These are phyloP conservation scores for Silvanus unidentatus DNA, from an alignment of 2,888 invertebrate genomes.

Conservation along the genomic window DNA sequence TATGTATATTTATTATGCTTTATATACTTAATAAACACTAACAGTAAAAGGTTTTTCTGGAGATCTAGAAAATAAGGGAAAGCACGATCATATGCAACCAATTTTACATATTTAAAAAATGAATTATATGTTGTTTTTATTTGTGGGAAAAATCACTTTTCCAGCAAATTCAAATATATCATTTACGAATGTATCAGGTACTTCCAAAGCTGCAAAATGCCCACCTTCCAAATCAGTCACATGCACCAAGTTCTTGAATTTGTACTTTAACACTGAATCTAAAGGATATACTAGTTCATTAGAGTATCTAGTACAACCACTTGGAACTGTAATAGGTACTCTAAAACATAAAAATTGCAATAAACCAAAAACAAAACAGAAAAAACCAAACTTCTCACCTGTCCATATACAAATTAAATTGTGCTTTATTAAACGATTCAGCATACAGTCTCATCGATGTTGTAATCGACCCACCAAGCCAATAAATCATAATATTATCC, in stretches of 20 bases:
- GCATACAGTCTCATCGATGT: constrained; percentile 69
- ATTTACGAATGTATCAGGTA: background rate
- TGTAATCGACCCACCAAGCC: constrained; percentile 65
- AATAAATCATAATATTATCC: constrained; percentile 78
- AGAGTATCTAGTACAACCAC: constrained; percentile 68
- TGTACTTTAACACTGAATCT: constrained; percentile 36
- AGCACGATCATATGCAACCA: too few relatives aligned
- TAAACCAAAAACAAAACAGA: background rate
- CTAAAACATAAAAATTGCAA: constrained; percentile 45
- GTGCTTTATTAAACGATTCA: constrained; percentile 48
- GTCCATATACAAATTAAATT: constrained; percentile 13
- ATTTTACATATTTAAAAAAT: too few relatives aligned
- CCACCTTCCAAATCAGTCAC: constrained; percentile 14
- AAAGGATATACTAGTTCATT: constrained; percentile 58
- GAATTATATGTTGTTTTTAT: too few relatives aligned
- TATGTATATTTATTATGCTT: too few relatives aligned
- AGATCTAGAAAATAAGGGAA: too few relatives aligned
- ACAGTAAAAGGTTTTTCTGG: too few relatives aligned
- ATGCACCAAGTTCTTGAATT: constrained; percentile 5
- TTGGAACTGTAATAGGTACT: constrained; percentile 61
- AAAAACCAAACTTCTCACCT: constrained; percentile 8
- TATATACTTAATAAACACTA: too few relatives aligned
- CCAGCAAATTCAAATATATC: background rate
- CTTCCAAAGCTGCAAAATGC: constrained; percentile 12
- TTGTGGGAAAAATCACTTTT: too few relatives aligned